Base-by-base conservation (phyloP, 2,888 invertebrate species). In the Dermolepida albohirtum region DNA sequence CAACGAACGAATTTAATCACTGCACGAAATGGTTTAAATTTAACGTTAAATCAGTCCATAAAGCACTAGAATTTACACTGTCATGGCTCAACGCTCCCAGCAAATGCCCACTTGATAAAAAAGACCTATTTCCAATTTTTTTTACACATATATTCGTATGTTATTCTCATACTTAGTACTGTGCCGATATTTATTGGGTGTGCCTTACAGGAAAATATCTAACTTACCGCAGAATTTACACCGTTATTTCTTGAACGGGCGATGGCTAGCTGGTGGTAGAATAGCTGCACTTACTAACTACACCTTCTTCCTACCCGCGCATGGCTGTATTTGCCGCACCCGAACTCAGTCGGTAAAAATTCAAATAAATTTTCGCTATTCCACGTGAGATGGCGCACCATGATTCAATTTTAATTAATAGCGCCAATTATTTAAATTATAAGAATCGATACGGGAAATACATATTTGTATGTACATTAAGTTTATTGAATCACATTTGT, bases 51-150 rank as follows among this genome's bases (percentile, higher is more conserved):
- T 71, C 67, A 72, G 73, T 75, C 74, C 75, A 73, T 72, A 73
- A 71, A 75, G 76, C 81, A 82, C 81, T 82, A 79, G 75, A 80
- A 81, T 80, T 82, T 78, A 82, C 81, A 82, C 81, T 81, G 81
- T 82, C 83, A 82, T 81, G 80, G 81, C 80, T 81, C 76, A 78
- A 77, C 73, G 76, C 75, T 78, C 75, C 73, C 43, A 73, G 74
- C 75, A 75, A 76, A 74, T 76, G 71, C 73, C 73, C 74, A 74
- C 75, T 75, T 69, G 51, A 72, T 68, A 72, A 52, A 59, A 47
- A 59, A 47, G 34, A 71, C 73, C 73, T 67, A 70, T 72, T 74
- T 74, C 70, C 74, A 76, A 76, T 74, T 75, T 75, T 77, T 76
- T 75, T 73, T 70, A 72, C 77, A 79, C 78, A 76, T 70, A 73